Evolutionary conservation across 2,113 vertebrate species (phyloP), one percentile per base, ranked within the genome.

Genomic region (Crocuta crocuta): DNA sequence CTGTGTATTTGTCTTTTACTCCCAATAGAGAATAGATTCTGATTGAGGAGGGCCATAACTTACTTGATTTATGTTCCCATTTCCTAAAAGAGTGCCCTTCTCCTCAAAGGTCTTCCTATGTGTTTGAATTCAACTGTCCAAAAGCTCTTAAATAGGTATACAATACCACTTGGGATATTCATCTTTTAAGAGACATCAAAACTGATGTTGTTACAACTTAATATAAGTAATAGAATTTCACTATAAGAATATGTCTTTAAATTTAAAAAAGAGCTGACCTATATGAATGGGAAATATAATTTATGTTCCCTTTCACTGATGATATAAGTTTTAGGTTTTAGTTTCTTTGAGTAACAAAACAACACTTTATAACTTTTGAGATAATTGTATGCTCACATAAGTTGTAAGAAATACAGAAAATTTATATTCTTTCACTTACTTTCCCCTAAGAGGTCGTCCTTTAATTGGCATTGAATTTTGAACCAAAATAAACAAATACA

Each of bases 71-170:
- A 31, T 53, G 70, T 73, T 84, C 43, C 48, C 33, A 84, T 63
- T 84, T 88, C 28, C 78, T 65, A 92, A 76, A 63, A 70, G 31
- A 17, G 1, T 26, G 12, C 7, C 7, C 33, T 70, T 83, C 28
- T 90, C 5, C 35, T 48, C 5, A 24, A 66, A 81, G 7, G 74
- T 89, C 90, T 90, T 79, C 43, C 21, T 66, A 58, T 28, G 7
- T 79, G 35, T 80, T 89, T 70, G 45, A 93, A 95, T n/a, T 73
- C 80, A 58, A 87, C 12, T 70, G 26, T 76, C 43, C 58, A 63
- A 71, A 97, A 39, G 31, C 33, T 76, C 58, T 91, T 61, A 83
- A 91, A 76, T 31, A 55, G 43, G 88, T 88, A 88, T 50, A 91
- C 48, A 95, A 2, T 61, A 50, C 35, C 19, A 83, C 31, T 50